Conservation (phyloP, 1,140 invertebrate species). For the Bombus breviceps region DNA sequence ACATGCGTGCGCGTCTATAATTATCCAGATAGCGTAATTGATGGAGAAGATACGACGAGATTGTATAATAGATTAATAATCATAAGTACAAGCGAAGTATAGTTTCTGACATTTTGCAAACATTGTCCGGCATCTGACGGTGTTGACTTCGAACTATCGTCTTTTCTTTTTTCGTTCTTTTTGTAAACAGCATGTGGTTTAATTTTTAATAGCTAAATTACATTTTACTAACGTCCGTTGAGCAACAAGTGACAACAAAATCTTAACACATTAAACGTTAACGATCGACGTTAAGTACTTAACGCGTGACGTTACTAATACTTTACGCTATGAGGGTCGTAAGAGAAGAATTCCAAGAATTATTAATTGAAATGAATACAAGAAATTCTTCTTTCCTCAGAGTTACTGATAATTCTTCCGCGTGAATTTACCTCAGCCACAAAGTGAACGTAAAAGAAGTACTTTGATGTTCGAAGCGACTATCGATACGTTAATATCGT, state of each 20-base stretch:
- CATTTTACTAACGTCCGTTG: no score
- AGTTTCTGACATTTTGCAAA: no score
- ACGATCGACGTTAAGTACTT: background rate
- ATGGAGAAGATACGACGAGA: no score
- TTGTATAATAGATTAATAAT: no score
- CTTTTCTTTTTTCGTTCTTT: background rate
- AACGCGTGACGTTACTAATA: background rate
- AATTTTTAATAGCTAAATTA: background rate
- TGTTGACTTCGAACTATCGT: no score
- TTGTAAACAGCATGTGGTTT: background rate
- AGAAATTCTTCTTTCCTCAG: background rate
- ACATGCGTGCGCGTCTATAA: background rate
- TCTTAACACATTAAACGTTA: no score
- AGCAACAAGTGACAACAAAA: no score
- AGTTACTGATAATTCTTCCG: background rate
- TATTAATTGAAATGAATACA: background rate
- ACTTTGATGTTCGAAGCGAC: background rate
- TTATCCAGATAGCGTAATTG: no score
- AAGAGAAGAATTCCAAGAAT: no score
- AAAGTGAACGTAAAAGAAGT: background rate
- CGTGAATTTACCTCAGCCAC: background rate
- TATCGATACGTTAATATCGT: background rate
- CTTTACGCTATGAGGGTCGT: background rate
- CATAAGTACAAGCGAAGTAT: no score
- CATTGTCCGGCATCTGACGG: no score